These are phyloP conservation scores for Muscina levida DNA, from an alignment of 2,888 invertebrate species.

Conservation along the genomic window DNA sequence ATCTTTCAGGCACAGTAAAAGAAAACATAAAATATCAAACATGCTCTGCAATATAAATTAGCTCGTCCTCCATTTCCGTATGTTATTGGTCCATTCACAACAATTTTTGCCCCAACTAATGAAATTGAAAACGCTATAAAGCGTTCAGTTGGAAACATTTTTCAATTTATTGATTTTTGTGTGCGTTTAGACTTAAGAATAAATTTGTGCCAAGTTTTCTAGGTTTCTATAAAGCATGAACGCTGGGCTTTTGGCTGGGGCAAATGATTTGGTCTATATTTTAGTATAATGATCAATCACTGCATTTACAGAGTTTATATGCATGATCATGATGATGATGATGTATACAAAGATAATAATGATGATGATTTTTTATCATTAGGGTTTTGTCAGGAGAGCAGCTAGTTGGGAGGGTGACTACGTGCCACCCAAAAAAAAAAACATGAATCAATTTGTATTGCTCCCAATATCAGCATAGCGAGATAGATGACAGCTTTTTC, in stretches of 20 bases:
- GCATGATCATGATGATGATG: slow-evolving; percentile 36
- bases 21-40: too few relatives aligned
- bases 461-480: slow-evolving; percentile 45
- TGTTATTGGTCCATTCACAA: background rate
- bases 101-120: background rate
- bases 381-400: too few relatives aligned
- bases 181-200: background rate
- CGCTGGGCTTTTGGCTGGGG: too few relatives aligned
- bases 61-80: too few relatives aligned
- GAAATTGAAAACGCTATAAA: slow-evolving; percentile 18
- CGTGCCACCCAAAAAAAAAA: slow-evolving; percentile 31
- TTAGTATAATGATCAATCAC: slow-evolving; percentile 55
- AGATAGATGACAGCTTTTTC: slow-evolving; percentile 38
- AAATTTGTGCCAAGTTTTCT: slow-evolving; percentile 65
- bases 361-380: too few relatives aligned
- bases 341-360: too few relatives aligned
- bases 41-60: too few relatives aligned
- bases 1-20: too few relatives aligned
- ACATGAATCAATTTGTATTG: slow-evolving; percentile 54
- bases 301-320: slow-evolving; percentile 50
- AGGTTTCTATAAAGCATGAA: slow-evolving; percentile 37
- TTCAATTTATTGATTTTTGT: slow-evolving; percentile 20
- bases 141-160: background rate
- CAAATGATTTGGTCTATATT: slow-evolving; percentile 26
- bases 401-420: background rate